Evolutionary conservation across 2,797 vertebrate species (phyloP).

Genomic region (Premnoplex brunnescens): DNA sequence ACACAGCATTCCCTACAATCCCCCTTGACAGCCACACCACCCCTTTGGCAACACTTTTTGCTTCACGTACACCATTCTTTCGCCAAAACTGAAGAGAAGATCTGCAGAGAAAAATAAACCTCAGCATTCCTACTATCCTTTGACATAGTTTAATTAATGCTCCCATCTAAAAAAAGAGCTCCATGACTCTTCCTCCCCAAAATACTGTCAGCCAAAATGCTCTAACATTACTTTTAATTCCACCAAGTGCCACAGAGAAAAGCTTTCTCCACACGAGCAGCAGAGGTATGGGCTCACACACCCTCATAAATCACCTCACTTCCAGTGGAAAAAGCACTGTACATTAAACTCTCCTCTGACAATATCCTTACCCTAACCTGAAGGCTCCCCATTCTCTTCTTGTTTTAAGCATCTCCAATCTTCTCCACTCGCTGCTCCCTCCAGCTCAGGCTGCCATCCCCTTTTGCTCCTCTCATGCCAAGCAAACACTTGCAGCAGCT

Average conservation of each 20-base stretch:
- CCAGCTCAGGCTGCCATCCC: neutral
- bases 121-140: neutral
- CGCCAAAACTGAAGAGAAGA: neutral
- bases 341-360: neutral
- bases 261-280: neutral
- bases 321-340: neutral
- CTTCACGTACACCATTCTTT: neutral
- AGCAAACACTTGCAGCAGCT: neutral
- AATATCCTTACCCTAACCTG: neutral
- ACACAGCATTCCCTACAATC: neutral
- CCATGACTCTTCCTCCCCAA: neutral
- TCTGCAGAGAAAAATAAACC: neutral
- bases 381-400: neutral
- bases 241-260: neutral
- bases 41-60: neutral
- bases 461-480: neutral
- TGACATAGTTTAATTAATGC: neutral
- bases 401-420: accelerated
- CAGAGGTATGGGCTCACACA: neutral
- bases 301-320: neutral
- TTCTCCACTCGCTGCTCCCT: neutral
- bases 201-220: neutral
- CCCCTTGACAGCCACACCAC: neutral
- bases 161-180: neutral
- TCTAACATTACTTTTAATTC: neutral